A percentile compares a stretch with the other conserved stretches of the same genome.
phyloP scores from a whole-genome alignment of 2,888 invertebrate species.

The Apodemia zela region DNA sequence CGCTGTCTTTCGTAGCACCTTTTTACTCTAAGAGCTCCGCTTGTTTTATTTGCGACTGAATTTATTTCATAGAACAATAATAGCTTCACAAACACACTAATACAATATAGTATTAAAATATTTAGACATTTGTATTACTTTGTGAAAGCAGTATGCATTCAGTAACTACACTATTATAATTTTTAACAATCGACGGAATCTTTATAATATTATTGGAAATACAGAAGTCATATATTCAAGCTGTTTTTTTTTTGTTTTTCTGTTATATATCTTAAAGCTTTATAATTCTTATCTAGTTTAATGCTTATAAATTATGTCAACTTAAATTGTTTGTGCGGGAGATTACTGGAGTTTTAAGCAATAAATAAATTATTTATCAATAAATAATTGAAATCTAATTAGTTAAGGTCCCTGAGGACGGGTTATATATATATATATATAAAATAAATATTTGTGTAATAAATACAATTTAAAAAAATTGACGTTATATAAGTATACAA shows the following conservation, averaged over 20 bases:
- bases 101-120: conserved; percentile 39
- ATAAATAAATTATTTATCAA: neutral
- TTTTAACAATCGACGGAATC: conserved; percentile 39
- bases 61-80: conserved; percentile 21
- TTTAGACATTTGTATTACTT: conserved; percentile 37
- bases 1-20: too few species aligned
- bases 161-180: conserved; percentile 32
- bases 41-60: neutral
- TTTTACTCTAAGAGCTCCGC: neutral
- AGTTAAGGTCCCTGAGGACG: too few species aligned
- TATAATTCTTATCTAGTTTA: conserved; percentile 29
- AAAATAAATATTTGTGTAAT: too few species aligned
- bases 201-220: conserved; percentile 30
- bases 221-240: conserved; percentile 25
- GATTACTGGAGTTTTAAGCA: neutral
- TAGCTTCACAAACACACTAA: conserved; percentile 42
- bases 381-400: too few species aligned
- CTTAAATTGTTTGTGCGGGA: neutral
- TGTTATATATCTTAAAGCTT: conserved; percentile 27
- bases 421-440: too few species aligned
- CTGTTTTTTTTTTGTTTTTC: conserved; percentile 22
- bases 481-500: too few species aligned
- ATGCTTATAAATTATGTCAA: conserved; percentile 14
- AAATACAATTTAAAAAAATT: too few species aligned
- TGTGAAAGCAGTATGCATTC: conserved; percentile 38